phyloP scores from a whole-genome alignment of 92 coral and sea anemone genomes.

The Anthopleura xanthogrammica region DNA sequence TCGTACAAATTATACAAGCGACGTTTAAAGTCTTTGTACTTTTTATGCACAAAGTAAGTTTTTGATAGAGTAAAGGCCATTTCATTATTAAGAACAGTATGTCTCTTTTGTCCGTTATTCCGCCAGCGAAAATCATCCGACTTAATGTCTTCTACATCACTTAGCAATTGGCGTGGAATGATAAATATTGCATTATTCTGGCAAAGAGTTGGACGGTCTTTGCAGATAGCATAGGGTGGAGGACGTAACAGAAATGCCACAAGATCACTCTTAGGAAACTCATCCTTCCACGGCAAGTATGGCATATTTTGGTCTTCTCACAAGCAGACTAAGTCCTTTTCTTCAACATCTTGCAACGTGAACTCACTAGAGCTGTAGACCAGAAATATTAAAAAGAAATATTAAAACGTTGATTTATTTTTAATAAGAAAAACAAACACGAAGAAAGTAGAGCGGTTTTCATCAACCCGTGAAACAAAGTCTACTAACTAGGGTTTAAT shows the following conservation, averaged over 20 bases:
- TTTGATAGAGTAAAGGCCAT: neutral
- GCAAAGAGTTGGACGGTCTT: slow-evolving; percentile 20
- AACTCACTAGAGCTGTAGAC: slow-evolving; percentile 6
- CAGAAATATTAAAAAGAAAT: neutral
- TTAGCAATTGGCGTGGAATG: too few relatives aligned
- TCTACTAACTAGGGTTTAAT: too few relatives aligned
- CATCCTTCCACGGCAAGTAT: slow-evolving; percentile 12
- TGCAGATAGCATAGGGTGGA: slow-evolving; percentile 12
- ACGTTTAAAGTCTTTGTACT: slow-evolving; percentile 36
- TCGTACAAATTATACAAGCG: neutral
- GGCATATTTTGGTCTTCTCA: slow-evolving; percentile 4
- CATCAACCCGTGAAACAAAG: too few relatives aligned
- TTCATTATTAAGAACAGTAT: neutral
- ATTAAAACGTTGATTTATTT: neutral
- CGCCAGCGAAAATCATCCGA: slow-evolving; percentile 27
- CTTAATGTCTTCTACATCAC: slow-evolving; percentile 7
- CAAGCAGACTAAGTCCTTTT: neutral
- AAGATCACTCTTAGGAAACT: slow-evolving; percentile 2
- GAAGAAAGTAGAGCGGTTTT: too few relatives aligned
- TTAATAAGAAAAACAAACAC: too few relatives aligned
- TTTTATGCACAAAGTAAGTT: slow-evolving; percentile 34
- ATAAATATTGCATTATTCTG: slow-evolving; percentile 11
- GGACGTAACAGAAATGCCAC: neutral
- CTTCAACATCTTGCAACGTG: neutral
- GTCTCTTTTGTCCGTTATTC: slow-evolving; percentile 21